Evolutionary conservation across 2,797 vertebrate genomes (phyloP).

Genomic region (Mycteria americana): DNA sequence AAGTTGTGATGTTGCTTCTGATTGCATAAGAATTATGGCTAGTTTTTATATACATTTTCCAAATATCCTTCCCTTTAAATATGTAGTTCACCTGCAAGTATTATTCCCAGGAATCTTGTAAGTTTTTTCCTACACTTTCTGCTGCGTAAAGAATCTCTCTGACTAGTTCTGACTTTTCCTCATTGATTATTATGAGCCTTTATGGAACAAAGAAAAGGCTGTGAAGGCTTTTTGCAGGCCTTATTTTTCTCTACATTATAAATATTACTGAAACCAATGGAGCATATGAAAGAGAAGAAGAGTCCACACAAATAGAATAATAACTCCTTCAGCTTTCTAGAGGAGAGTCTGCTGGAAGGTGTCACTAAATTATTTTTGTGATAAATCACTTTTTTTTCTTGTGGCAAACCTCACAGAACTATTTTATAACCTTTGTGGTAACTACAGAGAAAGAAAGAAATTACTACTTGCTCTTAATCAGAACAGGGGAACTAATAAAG

Average conservation of each 20-base stretch:
- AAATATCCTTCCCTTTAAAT: not conserved
- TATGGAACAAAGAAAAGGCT: not conserved
- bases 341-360: conserved; percentile 1
- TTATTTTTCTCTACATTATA: conserved; percentile 31
- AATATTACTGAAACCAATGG: conserved; percentile 6
- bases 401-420: not conserved
- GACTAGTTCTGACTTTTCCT: not conserved
- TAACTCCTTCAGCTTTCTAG: conserved; percentile 20
- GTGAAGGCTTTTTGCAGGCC: not conserved
- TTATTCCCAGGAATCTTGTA: not conserved
- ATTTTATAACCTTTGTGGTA: not conserved
- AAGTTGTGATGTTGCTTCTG: not conserved
- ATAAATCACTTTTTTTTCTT: conserved; percentile 34
- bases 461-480: not conserved
- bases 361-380: conserved; percentile 28
- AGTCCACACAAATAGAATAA: conserved; percentile 30
- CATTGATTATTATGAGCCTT: not conserved
- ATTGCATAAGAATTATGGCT: not conserved
- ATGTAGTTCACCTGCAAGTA: not conserved
- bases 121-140: not conserved
- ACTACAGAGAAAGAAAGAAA: conserved; percentile 5
- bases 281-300: conserved; percentile 18
- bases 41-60: not conserved
- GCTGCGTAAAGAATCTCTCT: not conserved
- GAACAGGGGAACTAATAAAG: not conserved